Percentiles rank a stretch among this genome's conserved stretches.
phyloP scores from a whole-genome alignment of 2,113 vertebrate species.

The Percopsis transmontana region DNA sequence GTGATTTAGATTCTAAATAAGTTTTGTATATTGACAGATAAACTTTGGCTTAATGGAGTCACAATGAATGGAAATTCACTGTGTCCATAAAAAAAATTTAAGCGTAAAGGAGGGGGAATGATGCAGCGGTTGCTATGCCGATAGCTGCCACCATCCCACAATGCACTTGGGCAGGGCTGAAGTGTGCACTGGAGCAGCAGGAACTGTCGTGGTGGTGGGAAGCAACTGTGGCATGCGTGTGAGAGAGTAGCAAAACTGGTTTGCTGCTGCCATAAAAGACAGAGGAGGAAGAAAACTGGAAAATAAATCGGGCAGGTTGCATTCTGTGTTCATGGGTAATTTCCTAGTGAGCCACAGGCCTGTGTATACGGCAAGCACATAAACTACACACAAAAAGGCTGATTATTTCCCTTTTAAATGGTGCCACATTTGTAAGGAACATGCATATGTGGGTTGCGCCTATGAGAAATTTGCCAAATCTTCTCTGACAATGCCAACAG shows the following conservation, averaged over 20 bases:
- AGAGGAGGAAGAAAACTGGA: background rate
- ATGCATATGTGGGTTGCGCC: no score
- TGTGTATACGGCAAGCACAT: no score
- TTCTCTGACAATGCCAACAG: no score
- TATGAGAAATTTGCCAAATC: no score
- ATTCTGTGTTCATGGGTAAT: no score
- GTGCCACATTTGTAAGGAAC: no score
- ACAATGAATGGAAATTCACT: conserved; percentile 54
- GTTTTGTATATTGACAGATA: no score
- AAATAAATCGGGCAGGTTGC: background rate
- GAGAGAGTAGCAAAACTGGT: background rate
- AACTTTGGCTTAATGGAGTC: no score
- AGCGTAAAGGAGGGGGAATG: conserved; percentile 24
- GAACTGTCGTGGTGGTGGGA: conserved; percentile 42
- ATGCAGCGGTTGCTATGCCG: conserved; percentile 50
- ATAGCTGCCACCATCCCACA: conserved; percentile 51
- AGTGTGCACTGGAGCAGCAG: conserved; percentile 47
- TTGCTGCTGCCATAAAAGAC: background rate
- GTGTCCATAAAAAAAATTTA: conserved; percentile 36
- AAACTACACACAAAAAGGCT: no score
- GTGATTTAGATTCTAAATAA: no score
- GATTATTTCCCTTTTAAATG: no score
- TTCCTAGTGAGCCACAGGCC: no score
- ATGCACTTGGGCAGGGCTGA: conserved; percentile 42
- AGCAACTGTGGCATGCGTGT: background rate